Conservation (phyloP, 2,797 vertebrate genomes). For the Clarias pachynema region DNA sequence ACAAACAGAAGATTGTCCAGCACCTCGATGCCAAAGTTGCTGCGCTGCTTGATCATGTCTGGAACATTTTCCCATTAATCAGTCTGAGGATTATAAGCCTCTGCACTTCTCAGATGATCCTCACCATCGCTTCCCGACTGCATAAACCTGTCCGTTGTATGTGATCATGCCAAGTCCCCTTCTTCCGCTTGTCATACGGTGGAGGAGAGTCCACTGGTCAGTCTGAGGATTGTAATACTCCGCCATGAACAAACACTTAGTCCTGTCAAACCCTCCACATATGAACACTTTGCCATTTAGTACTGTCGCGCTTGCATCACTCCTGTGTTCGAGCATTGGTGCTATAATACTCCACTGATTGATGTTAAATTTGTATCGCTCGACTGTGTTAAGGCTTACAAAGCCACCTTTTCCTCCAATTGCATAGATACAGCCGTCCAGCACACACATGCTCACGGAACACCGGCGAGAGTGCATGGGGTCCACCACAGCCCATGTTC, state of each 20-base stretch:
- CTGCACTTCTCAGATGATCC: background rate
- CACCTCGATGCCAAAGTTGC: background rate
- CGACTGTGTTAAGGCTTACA: background rate
- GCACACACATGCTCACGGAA: constrained; percentile 77
- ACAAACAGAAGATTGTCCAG: background rate
- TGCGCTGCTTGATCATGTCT: background rate
- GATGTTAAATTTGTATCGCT: background rate
- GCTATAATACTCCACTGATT: too few relatives aligned
- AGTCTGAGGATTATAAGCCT: background rate
- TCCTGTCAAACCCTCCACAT: background rate
- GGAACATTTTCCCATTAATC: background rate
- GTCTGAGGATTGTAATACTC: background rate
- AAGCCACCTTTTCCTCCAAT: too few relatives aligned
- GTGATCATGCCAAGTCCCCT: background rate
- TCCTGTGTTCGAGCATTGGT: background rate
- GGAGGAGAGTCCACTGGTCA: background rate
- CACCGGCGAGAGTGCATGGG: constrained; percentile 82
- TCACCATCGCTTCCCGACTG: background rate
- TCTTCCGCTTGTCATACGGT: background rate
- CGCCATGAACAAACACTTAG: background rate
- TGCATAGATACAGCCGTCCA: constrained; percentile 79
- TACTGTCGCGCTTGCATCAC: background rate
- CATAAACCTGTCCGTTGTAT: background rate
- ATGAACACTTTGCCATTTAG: background rate
- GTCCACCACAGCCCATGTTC: constrained; percentile 28